Percentiles rank a stretch among this genome's conserved stretches.
phyloP scores from a whole-genome alignment of 2,797 vertebrate species.

The Pseudomugil tenellus region DNA sequence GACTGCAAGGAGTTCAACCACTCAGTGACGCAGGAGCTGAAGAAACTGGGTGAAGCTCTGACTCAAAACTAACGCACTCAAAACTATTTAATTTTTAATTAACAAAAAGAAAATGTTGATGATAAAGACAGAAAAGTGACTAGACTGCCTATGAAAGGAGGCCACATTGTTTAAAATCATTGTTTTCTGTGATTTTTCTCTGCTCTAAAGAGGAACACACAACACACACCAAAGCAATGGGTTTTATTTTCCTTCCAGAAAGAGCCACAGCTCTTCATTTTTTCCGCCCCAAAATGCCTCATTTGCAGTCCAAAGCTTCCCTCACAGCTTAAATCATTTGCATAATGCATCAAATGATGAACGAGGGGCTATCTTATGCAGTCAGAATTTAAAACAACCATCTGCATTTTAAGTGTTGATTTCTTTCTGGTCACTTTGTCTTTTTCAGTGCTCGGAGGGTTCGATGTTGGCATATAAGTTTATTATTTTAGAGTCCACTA shows the following conservation, averaged over 20 bases:
- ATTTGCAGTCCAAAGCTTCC: not conserved
- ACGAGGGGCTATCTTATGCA: not conserved
- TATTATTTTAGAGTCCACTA: too few species aligned
- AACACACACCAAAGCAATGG: not conserved
- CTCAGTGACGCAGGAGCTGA: slow-evolving; percentile 78
- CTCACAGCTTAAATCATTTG: not conserved
- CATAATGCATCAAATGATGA: slow-evolving; percentile 1
- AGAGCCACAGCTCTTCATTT: not conserved
- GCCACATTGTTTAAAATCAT: not conserved
- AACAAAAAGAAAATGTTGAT: not conserved
- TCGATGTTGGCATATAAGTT: too few species aligned
- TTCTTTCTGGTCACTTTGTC: not conserved
- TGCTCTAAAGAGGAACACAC: not conserved
- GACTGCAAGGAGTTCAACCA: slow-evolving; percentile 77
- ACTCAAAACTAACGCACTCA: not conserved
- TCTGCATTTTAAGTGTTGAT: not conserved
- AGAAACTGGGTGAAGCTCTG: slow-evolving; percentile 76
- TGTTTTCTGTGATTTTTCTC: not conserved
- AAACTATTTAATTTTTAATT: not conserved
- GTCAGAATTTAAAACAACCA: not conserved
- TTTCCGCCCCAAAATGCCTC: not conserved
- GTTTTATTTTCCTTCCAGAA: not conserved
- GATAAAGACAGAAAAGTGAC: not conserved
- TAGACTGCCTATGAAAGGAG: not conserved
- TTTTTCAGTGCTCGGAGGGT: not conserved